Conservation (phyloP, 2,113 vertebrate species). For the Gambusia affinis region DNA sequence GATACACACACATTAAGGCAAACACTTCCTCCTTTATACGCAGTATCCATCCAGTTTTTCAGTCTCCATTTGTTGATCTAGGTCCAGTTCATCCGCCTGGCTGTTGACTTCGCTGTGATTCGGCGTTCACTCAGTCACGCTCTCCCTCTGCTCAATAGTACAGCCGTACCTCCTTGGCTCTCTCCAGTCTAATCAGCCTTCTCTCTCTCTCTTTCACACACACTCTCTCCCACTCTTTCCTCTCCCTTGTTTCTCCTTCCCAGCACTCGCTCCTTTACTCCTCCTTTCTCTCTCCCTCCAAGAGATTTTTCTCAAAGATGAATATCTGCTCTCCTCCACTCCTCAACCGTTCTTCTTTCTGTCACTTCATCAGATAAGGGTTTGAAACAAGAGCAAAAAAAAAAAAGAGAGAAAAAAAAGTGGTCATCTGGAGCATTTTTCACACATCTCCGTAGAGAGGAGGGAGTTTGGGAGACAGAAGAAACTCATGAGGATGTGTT, state of each 20-base stretch:
- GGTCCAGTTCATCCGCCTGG: constrained; percentile 55
- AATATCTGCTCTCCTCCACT: constrained; percentile 55
- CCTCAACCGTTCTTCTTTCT: constrained; percentile 35
- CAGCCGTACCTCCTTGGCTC: constrained; percentile 74
- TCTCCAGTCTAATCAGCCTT: constrained; percentile 80
- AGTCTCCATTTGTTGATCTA: constrained; percentile 71
- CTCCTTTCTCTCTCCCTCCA: constrained; percentile 41
- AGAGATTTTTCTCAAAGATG: constrained; percentile 74
- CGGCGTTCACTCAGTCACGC: constrained; percentile 77
- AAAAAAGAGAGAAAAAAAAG: constrained; percentile 8
- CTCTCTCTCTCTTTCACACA: constrained; percentile 46
- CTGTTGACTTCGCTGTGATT: constrained; percentile 73
- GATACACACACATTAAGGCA: constrained; percentile 55
- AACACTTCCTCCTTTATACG: constrained; percentile 33
- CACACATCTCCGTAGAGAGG: not conserved
- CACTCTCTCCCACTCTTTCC: constrained; percentile 59
- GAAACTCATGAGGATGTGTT: constrained; percentile 52
- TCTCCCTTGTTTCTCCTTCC: constrained; percentile 39
- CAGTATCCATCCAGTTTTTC: constrained; percentile 51
- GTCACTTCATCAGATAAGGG: constrained; percentile 59
- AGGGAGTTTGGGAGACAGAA: constrained; percentile 7
- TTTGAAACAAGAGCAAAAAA: constrained; percentile 50
- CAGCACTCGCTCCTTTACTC: constrained; percentile 56
- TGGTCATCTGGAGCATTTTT: constrained; percentile 21
- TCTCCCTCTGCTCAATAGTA: constrained; percentile 76